Evolutionary conservation across 2,888 invertebrate species (phyloP).

Genomic region (Eugnorisma glareosa): DNA sequence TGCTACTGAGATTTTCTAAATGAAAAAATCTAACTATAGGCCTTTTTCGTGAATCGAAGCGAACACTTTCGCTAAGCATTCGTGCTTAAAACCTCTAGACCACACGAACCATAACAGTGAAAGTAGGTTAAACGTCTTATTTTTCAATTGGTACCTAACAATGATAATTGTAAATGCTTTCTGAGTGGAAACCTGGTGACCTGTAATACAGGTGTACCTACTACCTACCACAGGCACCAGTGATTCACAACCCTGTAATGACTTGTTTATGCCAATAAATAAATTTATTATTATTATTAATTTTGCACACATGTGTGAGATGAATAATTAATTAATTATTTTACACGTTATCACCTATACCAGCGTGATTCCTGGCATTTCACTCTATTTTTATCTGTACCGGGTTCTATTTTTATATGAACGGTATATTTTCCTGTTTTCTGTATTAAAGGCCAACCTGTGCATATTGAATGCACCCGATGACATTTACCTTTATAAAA

Average conservation of each 20-base stretch:
- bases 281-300: no score
- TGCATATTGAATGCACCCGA: background rate
- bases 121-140: no score
- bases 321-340: no score
- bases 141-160: no score
- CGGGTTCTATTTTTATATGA: background rate
- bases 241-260: no score
- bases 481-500: slow-evolving; percentile 15
- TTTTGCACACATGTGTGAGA: background rate
- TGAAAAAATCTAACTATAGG: background rate
- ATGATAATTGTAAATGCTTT: no score
- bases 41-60: background rate
- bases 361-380: background rate
- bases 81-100: background rate
- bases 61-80: background rate
- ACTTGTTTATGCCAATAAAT: no score
- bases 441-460: background rate
- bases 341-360: background rate
- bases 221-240: no score
- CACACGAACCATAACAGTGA: background rate
- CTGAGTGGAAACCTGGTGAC: no score
- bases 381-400: background rate
- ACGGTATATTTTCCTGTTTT: background rate
- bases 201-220: no score
- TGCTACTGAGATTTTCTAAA: background rate